Evolutionary conservation across 1,140 invertebrate species (phyloP).

Genomic region (Amphibalanus amphitrite): DNA sequence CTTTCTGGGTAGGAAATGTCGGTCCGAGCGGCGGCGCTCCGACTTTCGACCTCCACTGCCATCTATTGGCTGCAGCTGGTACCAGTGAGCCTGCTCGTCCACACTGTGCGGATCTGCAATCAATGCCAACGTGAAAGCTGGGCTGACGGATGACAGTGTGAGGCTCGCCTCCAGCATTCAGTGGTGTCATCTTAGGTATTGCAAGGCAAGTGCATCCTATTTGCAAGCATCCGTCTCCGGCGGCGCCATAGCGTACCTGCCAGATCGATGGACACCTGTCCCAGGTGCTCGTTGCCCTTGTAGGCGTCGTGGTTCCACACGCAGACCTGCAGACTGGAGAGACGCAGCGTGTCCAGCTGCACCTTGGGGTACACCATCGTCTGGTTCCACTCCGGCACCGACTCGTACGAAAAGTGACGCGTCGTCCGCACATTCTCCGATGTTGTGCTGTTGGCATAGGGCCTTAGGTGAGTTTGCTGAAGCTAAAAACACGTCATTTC

Average conservation of each 20-base stretch:
- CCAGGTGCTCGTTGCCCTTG: conserved; percentile 38
- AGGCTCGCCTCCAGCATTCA: no score
- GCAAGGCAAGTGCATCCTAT: no score
- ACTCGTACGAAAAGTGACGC: conserved; percentile 35
- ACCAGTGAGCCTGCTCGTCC: conserved; percentile 37
- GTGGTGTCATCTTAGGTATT: no score
- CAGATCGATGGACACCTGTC: conserved; percentile 38
- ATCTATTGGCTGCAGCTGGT: conserved; percentile 27
- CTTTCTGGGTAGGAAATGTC: neutral
- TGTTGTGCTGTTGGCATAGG: conserved; percentile 24
- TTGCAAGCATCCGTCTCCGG: no score
- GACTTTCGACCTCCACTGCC: conserved; percentile 2
- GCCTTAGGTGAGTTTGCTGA: no score
- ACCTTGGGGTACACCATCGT: conserved; percentile 40
- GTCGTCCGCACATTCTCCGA: conserved; percentile 42
- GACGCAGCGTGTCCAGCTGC: conserved; percentile 30
- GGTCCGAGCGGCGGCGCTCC: conserved; percentile 6
- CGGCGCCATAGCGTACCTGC: conserved; percentile 34
- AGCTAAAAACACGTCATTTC: no score
- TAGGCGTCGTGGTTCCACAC: conserved; percentile 40
- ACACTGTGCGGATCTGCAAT: conserved; percentile 29
- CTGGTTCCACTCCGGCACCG: conserved; percentile 44
- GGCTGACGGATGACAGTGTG: no score
- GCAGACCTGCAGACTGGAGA: conserved; percentile 38
- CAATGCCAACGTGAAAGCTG: conserved; percentile 13